Evolutionary conservation across 1,140 invertebrate species (phyloP), one percentile per base, ranked within the genome.

Genomic region (Drosophila takahashii): DNA sequence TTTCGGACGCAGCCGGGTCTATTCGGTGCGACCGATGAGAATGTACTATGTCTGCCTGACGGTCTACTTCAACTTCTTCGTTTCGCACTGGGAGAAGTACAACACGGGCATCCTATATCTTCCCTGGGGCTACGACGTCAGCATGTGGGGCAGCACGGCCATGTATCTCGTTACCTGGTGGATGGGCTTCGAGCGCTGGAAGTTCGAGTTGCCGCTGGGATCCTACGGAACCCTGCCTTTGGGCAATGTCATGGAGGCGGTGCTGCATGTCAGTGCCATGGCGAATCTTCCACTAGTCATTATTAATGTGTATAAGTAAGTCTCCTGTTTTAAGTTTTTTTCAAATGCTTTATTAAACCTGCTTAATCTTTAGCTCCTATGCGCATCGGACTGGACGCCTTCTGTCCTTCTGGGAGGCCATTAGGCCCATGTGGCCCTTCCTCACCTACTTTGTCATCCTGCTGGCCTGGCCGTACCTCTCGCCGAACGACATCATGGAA

Each of bases 11-110:
- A 94, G 95, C 9, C 95, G 95, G 15, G 93, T 92, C 92, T 91
- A 91, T 45, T 94, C 93, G 7, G 95, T 97, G 50, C 93, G 94
- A 5, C 95, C 96, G 15, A 93, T 94, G 73, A 94, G 96, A 83
- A 96, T 96, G 94, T 97, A 97, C 91, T 96, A 97, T 73, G 95
- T 98, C 59, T 94, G 98, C 56, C 96, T 97, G 95, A 98, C 97
- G 90, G 95, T 99, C 15, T 95, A 98, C 81, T 93, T 98, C 10
- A 98, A 97, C 87, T 99, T 99, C 93, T 97, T 98, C 80, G 93
- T 97, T 3, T 98, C 98, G 48, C 98, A 99, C 92, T 99, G 97
- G 96, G 98, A 99, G 93, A 99, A 99, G 91, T 99, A 99, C 93
- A 99, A 98, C 92, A 99, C 98, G 0, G 98, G 98, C 1, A 95